Conservation (phyloP, 1,140 invertebrate species). For the Drosophila arizonae region DNA sequence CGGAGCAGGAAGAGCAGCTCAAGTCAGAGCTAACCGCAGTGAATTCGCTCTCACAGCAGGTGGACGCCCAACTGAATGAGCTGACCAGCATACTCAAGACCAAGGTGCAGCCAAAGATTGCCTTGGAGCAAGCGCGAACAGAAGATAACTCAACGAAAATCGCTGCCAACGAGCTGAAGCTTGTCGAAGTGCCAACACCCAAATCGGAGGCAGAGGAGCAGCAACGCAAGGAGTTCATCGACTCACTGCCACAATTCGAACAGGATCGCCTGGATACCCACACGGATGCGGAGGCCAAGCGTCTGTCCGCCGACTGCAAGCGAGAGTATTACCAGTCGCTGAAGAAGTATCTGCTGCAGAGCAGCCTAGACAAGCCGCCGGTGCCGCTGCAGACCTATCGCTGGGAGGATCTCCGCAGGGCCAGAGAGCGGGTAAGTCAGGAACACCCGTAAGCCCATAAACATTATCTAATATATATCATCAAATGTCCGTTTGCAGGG, state of each 20-base stretch:
- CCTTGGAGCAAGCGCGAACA: conserved; percentile 33
- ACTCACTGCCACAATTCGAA: conserved; percentile 74
- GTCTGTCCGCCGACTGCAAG: conserved; percentile 78
- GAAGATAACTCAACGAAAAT: conserved; percentile 30
- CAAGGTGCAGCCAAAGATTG: conserved; percentile 64
- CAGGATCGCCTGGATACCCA: conserved; percentile 42
- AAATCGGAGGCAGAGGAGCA: conserved; percentile 72
- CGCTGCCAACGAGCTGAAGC: conserved; percentile 56
- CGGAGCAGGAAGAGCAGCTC: conserved; percentile 48
- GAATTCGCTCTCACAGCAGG: conserved; percentile 61
- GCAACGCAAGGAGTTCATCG: conserved; percentile 73
- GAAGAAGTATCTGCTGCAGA: conserved; percentile 75
- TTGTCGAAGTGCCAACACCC: conserved; percentile 72
- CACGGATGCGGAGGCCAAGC: conserved; percentile 64
- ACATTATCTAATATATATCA: neutral
- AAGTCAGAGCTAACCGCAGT: conserved; percentile 48
- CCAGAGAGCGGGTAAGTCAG: conserved; percentile 81
- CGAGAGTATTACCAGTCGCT: conserved; percentile 81
- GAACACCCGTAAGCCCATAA: neutral
- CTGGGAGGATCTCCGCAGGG: conserved; percentile 88
- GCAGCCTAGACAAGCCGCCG: conserved; percentile 84
- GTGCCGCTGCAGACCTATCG: conserved; percentile 87
- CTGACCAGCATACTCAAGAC: conserved; percentile 75
- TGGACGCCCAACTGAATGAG: conserved; percentile 75
- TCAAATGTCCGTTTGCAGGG: conserved; percentile 78